Conservation (phyloP, 2,797 vertebrate genomes). For the Dendrocincla fuliginosa region DNA sequence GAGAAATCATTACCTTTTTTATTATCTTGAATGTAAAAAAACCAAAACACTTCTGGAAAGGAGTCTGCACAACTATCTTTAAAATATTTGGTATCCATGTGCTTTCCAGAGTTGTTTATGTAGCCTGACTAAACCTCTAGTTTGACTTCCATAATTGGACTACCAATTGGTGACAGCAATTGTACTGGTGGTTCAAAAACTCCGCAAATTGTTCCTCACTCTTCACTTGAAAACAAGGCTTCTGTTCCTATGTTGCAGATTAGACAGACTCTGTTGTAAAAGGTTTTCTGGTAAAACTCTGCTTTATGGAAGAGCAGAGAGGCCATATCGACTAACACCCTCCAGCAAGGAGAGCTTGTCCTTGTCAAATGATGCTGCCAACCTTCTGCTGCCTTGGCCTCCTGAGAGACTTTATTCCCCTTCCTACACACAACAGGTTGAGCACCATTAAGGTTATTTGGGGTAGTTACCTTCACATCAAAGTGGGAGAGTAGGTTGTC, state of each 20-base stretch:
- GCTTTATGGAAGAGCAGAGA: neutral
- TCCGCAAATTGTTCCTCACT: neutral
- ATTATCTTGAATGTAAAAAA: neutral
- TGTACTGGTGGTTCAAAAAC: neutral
- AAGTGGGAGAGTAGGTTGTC: neutral
- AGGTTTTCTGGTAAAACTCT: neutral
- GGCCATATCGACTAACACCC: neutral
- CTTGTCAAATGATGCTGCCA: neutral
- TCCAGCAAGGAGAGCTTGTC: neutral
- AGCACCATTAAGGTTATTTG: neutral
- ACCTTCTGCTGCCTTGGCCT: neutral
- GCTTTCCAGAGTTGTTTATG: neutral
- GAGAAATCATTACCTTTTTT: neutral
- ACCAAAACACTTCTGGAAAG: neutral
- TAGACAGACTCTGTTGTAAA: neutral
- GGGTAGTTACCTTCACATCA: neutral
- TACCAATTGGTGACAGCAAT: neutral
- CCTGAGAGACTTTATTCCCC: accelerated
- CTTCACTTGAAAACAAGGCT: neutral
- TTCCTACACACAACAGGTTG: neutral
- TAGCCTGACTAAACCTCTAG: neutral
- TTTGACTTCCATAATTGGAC: neutral
- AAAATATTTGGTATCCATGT: neutral
- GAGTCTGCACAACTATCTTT: neutral
- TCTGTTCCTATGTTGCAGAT: neutral